Base-by-base conservation (phyloP, 2,113 vertebrate species). In the Accipiter virgatus region DNA sequence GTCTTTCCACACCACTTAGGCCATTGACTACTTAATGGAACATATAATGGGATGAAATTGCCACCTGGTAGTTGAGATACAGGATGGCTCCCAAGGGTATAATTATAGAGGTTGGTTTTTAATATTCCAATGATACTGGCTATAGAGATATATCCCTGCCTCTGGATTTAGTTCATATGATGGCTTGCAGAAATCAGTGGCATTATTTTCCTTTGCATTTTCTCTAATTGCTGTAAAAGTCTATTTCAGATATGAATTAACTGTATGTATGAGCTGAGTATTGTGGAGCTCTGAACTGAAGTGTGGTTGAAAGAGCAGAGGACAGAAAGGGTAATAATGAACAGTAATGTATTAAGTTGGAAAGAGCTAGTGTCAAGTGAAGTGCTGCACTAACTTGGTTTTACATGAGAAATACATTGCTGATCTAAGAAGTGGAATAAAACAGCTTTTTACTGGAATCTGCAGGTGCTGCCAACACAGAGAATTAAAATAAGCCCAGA, bases 21-120 rank as follows among this genome's bases (percentile, higher is more conserved):
- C 96, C 96, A 98, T 98, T 98, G 97, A 96, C 92, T 98, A 97
- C 98, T 97, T 98, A 98, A 98, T 98, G 98, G 97, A 94, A 98
- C 97, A 97, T 97, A 97, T 98, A 98, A 98, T 98, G 95, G 97
- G 85, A 97, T 98, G 94, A 98, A 98, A 98, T 98, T 98, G 93
- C 97, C 97, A 98, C 97, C 97, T 98, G 97, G 96, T 96, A 97
- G 90, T 94, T 98, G 91, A 96, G 97, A 97, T 97, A 97, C 25
- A 26, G 96, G 93, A 95, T 1, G 13, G 25, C 86, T 98, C 98
- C 93, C 97, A 92, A 80, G 85, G 91, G 97, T 90, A 70, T 98
- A 97, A 97, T 98, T 98, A 97, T 55, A 91, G 53, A 95, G 85
- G 52, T 83, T 96, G 52, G 17, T 97, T 97, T 96, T 97, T 96